Conservation (phyloP, 1,140 invertebrate genomes). For the Pomacea maculata region DNA sequence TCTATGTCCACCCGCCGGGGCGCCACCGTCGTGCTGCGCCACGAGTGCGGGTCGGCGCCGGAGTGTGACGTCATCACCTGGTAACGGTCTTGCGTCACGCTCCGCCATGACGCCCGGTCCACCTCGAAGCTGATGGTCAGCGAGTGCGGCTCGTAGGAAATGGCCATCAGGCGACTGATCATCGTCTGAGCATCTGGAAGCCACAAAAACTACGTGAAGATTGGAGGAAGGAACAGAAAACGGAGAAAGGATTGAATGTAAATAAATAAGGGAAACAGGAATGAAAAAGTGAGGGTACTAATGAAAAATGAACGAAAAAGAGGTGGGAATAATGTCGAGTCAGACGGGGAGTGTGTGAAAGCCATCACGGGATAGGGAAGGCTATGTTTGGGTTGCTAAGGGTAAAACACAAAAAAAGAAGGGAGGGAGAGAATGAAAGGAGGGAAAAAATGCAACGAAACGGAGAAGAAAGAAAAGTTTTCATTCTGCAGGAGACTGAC, state of each 20-base stretch:
- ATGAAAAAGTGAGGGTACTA: not conserved
- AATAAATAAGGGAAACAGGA: not conserved
- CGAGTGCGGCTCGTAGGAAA: slow-evolving; percentile 30
- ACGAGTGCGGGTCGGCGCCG: not conserved
- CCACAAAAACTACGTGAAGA: not conserved
- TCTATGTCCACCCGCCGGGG: slow-evolving; percentile 5
- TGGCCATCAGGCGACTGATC: slow-evolving; percentile 29
- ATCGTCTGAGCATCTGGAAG: slow-evolving; percentile 18
- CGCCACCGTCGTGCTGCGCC: slow-evolving; percentile 19
- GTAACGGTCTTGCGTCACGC: slow-evolving; percentile 24
- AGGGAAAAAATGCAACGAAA: not conserved
- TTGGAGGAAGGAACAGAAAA: not conserved
- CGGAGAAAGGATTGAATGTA: not conserved
- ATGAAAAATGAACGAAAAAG: not conserved
- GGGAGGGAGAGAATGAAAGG: not conserved
- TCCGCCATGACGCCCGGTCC: not conserved
- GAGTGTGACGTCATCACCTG: slow-evolving; percentile 18
- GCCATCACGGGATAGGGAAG: no score
- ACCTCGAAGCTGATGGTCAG: slow-evolving; percentile 37
- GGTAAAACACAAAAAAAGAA: not conserved
- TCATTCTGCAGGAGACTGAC: not conserved
- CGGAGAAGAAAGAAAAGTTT: not conserved
- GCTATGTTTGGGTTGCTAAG: no score
- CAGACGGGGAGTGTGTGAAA: not conserved
- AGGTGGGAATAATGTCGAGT: not conserved